Base-by-base conservation (phyloP, 2,113 vertebrate genomes). In the Coregonus clupeaformis region DNA sequence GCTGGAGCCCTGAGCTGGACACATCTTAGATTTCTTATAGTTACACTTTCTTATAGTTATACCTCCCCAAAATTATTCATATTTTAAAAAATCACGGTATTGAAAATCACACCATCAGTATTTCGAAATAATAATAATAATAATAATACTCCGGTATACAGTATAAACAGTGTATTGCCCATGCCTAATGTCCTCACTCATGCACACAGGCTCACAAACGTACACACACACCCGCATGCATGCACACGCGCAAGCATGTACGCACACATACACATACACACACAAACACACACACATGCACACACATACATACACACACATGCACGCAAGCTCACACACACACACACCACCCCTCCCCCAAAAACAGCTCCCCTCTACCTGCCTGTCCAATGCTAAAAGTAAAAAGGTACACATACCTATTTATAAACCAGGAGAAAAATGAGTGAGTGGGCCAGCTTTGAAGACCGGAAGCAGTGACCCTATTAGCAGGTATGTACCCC, bases 391-490 rank as follows among this genome's bases (percentile, higher is more conserved):
- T 70, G 70, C 55, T 80, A 77, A 87, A 86, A 85, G 76, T 77
- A 76, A 73, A 76, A 80, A 63, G 57, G 22, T n/a, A 22, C 52
- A 22, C 18, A 32, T 18, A 59, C 18, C 74, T 77, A 79, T 76
- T 71, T 71, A 74, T 72, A 85, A 73, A 79, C 64, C 59, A 29
- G 70, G 49, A 83, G 45, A 79, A 69, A 81, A 79, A 85, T 82
- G 47, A 80, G 71, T 74, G 42, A 66, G 57, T 68, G 68, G 66
- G 71, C 55, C 60, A 75, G 74, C 69, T 81, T 75, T 59, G 69
- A 71, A 73, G 75, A 72, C 66, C 65, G 62, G 62, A 52, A n/a
- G 74, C 68, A 45, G 68, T 85, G 85, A 90, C 82, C 85, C 79
- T 88, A 82, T 81, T 87, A 83, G 66, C 20, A 9, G 71, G 72